Conservation (phyloP, 2,113 vertebrate species). For the Corythoichthys intestinalis region DNA sequence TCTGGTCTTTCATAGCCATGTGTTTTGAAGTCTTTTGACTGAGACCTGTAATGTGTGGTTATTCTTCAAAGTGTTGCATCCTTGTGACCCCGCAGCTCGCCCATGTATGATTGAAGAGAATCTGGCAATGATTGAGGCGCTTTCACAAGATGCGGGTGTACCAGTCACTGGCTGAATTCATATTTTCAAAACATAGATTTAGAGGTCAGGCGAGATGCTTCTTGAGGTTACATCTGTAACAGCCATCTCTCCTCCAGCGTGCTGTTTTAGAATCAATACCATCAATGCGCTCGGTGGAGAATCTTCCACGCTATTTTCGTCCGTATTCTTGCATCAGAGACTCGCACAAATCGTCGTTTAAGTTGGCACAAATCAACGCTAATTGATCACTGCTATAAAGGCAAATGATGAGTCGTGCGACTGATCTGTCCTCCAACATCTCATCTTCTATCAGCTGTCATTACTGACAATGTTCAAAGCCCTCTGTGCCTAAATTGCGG, state of each 20-base stretch:
- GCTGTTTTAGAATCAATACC: conserved; percentile 54
- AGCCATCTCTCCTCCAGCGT: conserved; percentile 44
- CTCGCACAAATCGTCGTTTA: conserved; percentile 20
- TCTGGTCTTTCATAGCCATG: conserved; percentile 31
- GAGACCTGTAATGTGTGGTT: conserved; percentile 22
- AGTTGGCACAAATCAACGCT: conserved; percentile 23
- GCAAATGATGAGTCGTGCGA: conserved; percentile 23
- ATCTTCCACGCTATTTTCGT: conserved; percentile 14
- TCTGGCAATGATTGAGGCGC: conserved; percentile 16
- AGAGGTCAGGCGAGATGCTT: conserved; percentile 59
- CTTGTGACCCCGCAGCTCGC: conserved; percentile 8
- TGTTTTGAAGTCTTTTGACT: conserved; percentile 31
- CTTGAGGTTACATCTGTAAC: conserved; percentile 38
- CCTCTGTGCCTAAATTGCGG: conserved; percentile 41
- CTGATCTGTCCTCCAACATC: conserved; percentile 33
- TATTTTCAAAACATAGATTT: conserved; percentile 55
- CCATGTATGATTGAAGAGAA: conserved; percentile 9
- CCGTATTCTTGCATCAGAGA: conserved; percentile 16
- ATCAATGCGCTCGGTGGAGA: conserved; percentile 42
- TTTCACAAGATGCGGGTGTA: conserved; percentile 19
- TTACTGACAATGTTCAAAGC: conserved; percentile 53
- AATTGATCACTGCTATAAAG: conserved; percentile 20
- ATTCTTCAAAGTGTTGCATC: conserved; percentile 27
- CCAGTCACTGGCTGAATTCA: conserved; percentile 26
- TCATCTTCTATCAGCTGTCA: conserved; percentile 39